Base-by-base conservation (phyloP, 1,140 invertebrate genomes). In the Lepidurus arcticus region DNA sequence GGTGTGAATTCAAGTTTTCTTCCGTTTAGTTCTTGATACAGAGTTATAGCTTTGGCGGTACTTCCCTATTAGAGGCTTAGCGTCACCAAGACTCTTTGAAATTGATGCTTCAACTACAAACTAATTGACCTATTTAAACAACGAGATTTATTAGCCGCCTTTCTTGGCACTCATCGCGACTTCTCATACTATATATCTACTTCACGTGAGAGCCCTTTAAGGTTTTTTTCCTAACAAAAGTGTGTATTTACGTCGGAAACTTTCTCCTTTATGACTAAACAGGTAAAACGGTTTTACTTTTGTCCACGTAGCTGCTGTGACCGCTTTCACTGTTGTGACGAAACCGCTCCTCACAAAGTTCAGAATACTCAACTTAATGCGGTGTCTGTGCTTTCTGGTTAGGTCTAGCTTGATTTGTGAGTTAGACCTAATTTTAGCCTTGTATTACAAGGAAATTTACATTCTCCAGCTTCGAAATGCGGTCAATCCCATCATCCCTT, bases 301-400 rank as follows among this genome's bases (percentile, higher is more conserved):
- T 65, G 13, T 65, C 53, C n/a, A 65, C 53, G 53, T 3, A 65
- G 16, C 13, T 13, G 53, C 53, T 21, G 21, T 65, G 21, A 65
- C 16, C 53, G 53, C 53, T 65, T 65, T 65, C 53, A 65, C 53
- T 65, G 53, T 10, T 65, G 53, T 65, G 53, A 65, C 7, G 53
- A 65, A 65, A 65, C n/a, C 53, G n/a, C 34, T 34, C 21, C 53
- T 65, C 21, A 65, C n/a, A 65, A 65, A 65, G 53, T n/a, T 21
- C 13, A 34, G 34, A 4, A 65, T 21, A 13, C 6, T 65, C 21
- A 5, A 5, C 21, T 65, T 21, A 0, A 16, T 65, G 8, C 16
- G 21, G 4, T 65, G 16, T 21, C 53, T 7, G 2, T 65, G 8
- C 53, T 65, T 65, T 65, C 53, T 21, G n/a, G 53, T 65, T 65